Base-by-base conservation (phyloP, 2,113 vertebrate species). In the Centropus bengalensis region DNA sequence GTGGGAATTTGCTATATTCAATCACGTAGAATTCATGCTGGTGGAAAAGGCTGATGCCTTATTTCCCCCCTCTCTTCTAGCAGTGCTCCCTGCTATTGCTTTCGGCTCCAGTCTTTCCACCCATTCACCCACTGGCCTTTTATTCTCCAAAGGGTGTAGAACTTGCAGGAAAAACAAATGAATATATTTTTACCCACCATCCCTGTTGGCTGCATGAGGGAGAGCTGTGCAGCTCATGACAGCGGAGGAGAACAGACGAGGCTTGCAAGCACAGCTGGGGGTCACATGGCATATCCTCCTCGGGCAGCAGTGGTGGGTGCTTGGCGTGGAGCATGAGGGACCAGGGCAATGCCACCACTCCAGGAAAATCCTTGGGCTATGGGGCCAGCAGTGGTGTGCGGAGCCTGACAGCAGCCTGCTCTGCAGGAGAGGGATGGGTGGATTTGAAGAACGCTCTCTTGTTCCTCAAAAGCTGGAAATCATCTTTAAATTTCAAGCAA, bases 161-260 rank as follows among this genome's bases (percentile, higher is more conserved):
- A 83, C 56, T 91, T 77, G 76, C 64, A 93, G 82, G 86, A 94
- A 95, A 94, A 97, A 94, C 91, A 96, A 92, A 87, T 38, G 44
- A 47, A 63, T 91, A 91, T 95, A 47, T 91, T 96, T 94, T 97
- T 82, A 86, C 91, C 82, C 85, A 75, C 71, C 71, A 74, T 85
- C 79, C 68, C 80, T 0, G 4, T 49, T 0, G 79, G 75, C 87
- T 96, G 88, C 0, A 64, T 55, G 91, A 70, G 89, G 83, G 82
- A 89, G 84, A 85, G 87, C 81, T 80, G 70, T 73, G 88, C 79
- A 93, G 88, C 95, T 94, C 75, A 10, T 76, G 95, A 36, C 6
- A 3, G 87, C 7, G 67, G 82, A 52, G 92, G 54, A 89, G 85
- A 63, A 56, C 4, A 11, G 75, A 75, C 60, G 52, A 86, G 85